Conservation (phyloP, 2,797 vertebrate species). For the Melanotaenia nigrans region DNA sequence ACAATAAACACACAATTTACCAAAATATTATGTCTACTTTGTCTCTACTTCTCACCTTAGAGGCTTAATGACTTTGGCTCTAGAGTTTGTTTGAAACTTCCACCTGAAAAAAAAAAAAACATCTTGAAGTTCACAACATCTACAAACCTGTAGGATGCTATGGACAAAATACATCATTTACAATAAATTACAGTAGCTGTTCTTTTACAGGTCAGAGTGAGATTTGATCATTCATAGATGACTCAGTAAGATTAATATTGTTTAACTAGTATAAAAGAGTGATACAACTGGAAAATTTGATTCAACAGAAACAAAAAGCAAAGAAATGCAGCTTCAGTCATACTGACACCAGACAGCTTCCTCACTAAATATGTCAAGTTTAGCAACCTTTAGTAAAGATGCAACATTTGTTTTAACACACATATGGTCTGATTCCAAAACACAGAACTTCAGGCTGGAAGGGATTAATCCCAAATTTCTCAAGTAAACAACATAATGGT, state of each 20-base stretch:
- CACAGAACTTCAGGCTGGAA: neutral
- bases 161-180: neutral
- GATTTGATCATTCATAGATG: neutral
- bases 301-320: neutral
- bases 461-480: neutral
- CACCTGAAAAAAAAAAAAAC: neutral
- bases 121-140: neutral
- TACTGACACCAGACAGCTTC: neutral
- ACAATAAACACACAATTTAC: neutral
- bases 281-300: neutral
- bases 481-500: neutral
- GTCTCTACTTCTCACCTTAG: constrained; percentile 7
- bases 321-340: neutral
- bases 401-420: neutral
- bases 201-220: neutral
- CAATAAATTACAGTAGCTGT: neutral
- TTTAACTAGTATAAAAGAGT: neutral
- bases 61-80: neutral
- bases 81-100: neutral
- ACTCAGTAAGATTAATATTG: neutral
- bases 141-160: neutral
- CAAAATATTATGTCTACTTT: constrained; percentile 2
- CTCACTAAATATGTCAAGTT: neutral
- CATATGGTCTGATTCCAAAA: neutral
- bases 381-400: neutral